Percentiles rank a stretch among this genome's conserved stretches.
Conservation (phyloP, 2,888 invertebrate species). For the Elysia crispata region DNA sequence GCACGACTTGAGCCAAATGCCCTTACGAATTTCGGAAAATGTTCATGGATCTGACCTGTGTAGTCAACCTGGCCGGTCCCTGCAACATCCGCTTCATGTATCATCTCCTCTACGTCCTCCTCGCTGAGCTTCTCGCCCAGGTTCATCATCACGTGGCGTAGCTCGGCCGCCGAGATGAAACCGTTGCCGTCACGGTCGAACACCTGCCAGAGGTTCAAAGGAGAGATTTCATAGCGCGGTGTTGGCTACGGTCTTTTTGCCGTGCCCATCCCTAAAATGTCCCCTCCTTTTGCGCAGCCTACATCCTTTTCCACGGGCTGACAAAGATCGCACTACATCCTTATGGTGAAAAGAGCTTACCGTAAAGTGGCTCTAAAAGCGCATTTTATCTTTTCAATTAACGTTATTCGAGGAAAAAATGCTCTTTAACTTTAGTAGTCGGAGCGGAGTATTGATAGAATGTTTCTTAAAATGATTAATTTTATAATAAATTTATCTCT, state of each 20-base stretch:
- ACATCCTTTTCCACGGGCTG: background rate
- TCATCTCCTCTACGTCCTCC: conserved; percentile 49
- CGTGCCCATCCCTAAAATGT: background rate
- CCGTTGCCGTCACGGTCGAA: conserved; percentile 91
- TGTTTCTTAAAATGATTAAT: too few relatives aligned
- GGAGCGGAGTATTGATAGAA: too few relatives aligned
- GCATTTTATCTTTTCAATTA: too few relatives aligned
- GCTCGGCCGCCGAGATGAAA: conserved; percentile 97
- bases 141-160: conserved; percentile 76
- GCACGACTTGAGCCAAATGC: background rate
- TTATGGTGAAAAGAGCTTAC: too few relatives aligned
- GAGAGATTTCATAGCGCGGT: background rate
- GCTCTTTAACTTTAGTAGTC: too few relatives aligned
- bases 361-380: too few relatives aligned
- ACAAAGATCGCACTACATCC: too few relatives aligned
- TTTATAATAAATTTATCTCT: too few relatives aligned
- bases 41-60: conserved; percentile 29
- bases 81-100: conserved; percentile 46
- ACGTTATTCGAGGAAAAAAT: too few relatives aligned
- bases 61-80: conserved; percentile 48
- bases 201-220: background rate
- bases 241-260: background rate
- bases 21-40: background rate
- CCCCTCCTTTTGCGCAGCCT: background rate
- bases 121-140: conserved; percentile 48